These are phyloP conservation scores for Siniperca knerii DNA, from an alignment of 2,113 vertebrate species.

Conservation along the genomic window DNA sequence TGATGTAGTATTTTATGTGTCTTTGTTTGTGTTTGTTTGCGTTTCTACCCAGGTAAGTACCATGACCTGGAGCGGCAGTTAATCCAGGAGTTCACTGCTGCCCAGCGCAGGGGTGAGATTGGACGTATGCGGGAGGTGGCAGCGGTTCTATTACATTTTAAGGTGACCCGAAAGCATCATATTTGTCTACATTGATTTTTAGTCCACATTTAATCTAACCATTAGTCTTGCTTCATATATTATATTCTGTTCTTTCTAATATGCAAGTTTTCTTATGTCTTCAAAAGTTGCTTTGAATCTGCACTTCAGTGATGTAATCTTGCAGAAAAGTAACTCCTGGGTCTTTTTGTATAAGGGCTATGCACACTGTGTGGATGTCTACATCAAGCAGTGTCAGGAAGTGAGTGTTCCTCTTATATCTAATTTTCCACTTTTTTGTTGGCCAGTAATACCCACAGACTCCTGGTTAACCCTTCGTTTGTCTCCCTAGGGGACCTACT, in stretches of 20 bases:
- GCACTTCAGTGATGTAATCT: conserved; percentile 2
- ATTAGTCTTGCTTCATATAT: neutral
- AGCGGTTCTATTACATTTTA: conserved; percentile 98
- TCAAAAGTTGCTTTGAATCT: conserved; percentile 6
- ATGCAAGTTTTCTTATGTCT: neutral
- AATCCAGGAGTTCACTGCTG: conserved; percentile 97
- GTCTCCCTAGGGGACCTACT: conserved; percentile 89
- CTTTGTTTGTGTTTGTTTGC: conserved; percentile 27
- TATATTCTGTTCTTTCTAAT: neutral
- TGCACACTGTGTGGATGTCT: conserved; percentile 98
- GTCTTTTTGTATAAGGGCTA: conserved; percentile 88
- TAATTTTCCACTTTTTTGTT: neutral
- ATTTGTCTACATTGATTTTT: conserved; percentile 3
- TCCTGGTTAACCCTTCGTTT: neutral
- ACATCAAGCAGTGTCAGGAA: conserved; percentile 99
- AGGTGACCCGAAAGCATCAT: conserved; percentile 85
- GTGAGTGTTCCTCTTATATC: conserved; percentile 77
- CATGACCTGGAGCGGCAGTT: conserved; percentile 98
- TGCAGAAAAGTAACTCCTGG: conserved; percentile 23
- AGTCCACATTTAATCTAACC: neutral
- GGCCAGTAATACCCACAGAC: neutral
- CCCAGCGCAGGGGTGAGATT: conserved; percentile 94
- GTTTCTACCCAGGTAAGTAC: conserved; percentile 91
- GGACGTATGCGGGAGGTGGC: conserved; percentile 98
- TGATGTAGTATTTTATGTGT: neutral